phyloP scores from a whole-genome alignment of 2,113 vertebrate species.

The Dasypus novemcinctus region DNA sequence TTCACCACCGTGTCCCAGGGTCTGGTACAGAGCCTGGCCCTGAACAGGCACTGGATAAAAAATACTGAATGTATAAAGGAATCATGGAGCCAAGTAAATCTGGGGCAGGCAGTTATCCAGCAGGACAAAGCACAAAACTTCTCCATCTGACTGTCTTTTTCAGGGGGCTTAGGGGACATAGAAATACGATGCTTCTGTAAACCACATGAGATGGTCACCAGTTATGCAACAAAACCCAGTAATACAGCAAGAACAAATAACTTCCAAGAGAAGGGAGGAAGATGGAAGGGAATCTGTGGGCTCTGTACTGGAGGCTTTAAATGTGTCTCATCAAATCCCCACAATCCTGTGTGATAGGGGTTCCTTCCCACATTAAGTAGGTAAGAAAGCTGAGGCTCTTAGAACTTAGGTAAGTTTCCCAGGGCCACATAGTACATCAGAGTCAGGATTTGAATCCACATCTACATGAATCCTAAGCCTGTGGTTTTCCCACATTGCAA shows the following conservation, averaged over 20 bases:
- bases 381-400: background rate
- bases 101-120: background rate
- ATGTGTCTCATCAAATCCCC: background rate
- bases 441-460: background rate
- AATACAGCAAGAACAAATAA: too few relatives aligned
- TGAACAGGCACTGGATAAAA: background rate
- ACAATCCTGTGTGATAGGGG: accelerated
- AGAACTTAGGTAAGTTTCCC: background rate
- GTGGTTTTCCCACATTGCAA: accelerated
- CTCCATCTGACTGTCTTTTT: background rate
- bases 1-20: background rate
- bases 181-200: background rate
- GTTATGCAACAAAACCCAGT: too few relatives aligned
- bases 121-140: background rate
- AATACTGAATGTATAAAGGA: too few relatives aligned
- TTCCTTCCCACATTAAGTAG: background rate
- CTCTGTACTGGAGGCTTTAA: accelerated
- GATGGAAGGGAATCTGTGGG: background rate
- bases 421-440: accelerated
- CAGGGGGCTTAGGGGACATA: background rate
- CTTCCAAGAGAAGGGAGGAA: background rate
- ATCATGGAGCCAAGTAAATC: background rate
- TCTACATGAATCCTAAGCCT: background rate
- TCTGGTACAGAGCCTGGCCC: background rate
- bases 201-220: background rate